These are phyloP conservation scores for Malurus cyaneus DNA, from an alignment of 2,113 vertebrate species.

Conservation along the genomic window DNA sequence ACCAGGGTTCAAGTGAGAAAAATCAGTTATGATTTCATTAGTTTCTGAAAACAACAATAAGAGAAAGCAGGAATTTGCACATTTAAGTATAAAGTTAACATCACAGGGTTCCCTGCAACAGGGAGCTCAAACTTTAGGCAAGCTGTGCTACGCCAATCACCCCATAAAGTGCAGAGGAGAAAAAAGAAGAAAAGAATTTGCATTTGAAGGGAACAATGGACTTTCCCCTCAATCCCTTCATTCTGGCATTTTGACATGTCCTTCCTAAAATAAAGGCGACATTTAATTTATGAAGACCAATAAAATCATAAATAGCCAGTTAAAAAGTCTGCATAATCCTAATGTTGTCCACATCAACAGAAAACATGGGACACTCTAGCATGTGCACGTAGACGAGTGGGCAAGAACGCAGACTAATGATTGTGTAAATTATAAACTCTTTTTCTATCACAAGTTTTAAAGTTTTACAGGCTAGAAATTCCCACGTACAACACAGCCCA, in stretches of 20 bases:
- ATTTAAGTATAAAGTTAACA: background rate
- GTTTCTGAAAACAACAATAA: background rate
- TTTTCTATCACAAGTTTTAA: background rate
- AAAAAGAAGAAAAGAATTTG: constrained; percentile 20
- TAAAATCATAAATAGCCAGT: constrained; percentile 5
- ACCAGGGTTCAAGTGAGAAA: background rate
- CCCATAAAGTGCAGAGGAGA: background rate
- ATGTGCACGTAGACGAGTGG: fast-evolving
- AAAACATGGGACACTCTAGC: background rate
- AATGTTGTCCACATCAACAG: background rate
- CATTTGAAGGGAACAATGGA: constrained; percentile 30
- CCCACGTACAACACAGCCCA: background rate
- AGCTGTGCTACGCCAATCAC: background rate
- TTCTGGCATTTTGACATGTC: background rate
- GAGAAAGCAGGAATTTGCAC: background rate
- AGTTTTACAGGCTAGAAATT: constrained; percentile 16
- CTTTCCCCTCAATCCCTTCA: background rate
- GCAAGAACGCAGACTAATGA: background rate
- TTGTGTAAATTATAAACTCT: background rate
- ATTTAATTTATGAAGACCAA: constrained; percentile 11
- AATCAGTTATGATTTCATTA: background rate
- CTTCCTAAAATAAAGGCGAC: background rate
- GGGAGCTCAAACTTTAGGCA: background rate
- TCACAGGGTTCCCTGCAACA: background rate
- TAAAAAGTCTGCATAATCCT: background rate